Evolutionary conservation across 2,888 invertebrate species (phyloP), one percentile per base, ranked within the genome.

Genomic region (Harpagoxenus sublaevis): DNA sequence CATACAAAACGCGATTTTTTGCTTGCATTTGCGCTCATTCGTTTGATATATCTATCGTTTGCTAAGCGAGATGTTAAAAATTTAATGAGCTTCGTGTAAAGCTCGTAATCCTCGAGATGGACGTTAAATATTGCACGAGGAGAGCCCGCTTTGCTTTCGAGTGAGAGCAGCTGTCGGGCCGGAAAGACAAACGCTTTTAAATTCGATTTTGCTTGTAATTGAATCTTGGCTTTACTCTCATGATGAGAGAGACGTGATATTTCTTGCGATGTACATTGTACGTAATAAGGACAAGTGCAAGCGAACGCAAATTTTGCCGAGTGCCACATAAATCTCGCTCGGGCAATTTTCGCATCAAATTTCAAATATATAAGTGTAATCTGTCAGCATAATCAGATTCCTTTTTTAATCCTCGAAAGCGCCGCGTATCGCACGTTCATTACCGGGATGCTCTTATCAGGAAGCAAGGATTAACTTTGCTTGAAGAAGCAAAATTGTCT

Each of bases 181-280:
- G n/a, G 45, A 35, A 73, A 81, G 75, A 73, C 74, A 73, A 81
- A 81, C 57, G 39, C 18, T 62, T 39, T 81, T 35, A 81, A 74
- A 73, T 81, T 73, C 60, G 48, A 62, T 79, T 62, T 39, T 6
- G 45, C 48, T 73, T 18, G 39, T 73, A 79, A 79, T 79, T 73
- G 74, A 81, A 81, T 81, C 74, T 48, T 28, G 23, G 45, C 18
- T 74, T 28, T 48, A 73, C 18, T 39, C 48, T 23, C 12, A 6
- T 5, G 6, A 35, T 35, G 23, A 39, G 74, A 39, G 74, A 48
- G 23, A 35, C 12, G 60, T 73, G 35, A 81, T 74, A 74, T 31
- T 68, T 68, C 45, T 70, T 28, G 28, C 28, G 28, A 28, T 60
- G 35, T 8, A 39, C 18, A 28, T 4, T 60, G 35, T 8, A 39